Percentiles rank a stretch among this genome's conserved stretches.
These are phyloP conservation scores for Sebastes itinus DNA, from an alignment of 2,797 vertebrate species.

Conservation along the genomic window DNA sequence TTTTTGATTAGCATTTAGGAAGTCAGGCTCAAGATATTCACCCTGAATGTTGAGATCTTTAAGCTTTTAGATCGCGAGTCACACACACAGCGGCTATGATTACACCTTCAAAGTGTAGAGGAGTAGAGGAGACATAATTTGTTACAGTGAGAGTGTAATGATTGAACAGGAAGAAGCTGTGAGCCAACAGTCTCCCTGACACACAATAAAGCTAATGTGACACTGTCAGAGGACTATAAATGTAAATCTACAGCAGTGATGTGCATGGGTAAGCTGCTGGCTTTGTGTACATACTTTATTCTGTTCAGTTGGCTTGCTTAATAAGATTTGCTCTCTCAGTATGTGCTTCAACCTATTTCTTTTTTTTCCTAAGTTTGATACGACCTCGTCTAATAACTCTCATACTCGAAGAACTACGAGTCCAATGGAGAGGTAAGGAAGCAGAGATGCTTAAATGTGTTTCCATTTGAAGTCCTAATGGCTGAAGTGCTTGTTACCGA, in stretches of 20 bases:
- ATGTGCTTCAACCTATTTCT: constrained; percentile 15
- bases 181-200: constrained; percentile 20
- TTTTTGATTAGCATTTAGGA: constrained; percentile 68
- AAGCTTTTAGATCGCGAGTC: constrained; percentile 29
- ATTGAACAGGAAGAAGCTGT: constrained; percentile 36
- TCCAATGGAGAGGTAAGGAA: constrained; percentile 43
- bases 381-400: constrained; percentile 63
- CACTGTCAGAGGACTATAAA: constrained; percentile 51
- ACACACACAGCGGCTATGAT: constrained; percentile 24
- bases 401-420: constrained; percentile 55
- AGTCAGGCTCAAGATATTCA: constrained; percentile 27
- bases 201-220: constrained; percentile 42
- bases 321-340: constrained; percentile 42
- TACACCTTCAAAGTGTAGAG: constrained; percentile 35
- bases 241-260: constrained; percentile 41
- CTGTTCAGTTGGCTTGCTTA: constrained; percentile 34
- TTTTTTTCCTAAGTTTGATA: constrained; percentile 44
- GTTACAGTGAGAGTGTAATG: constrained; percentile 21
- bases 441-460: constrained; percentile 71
- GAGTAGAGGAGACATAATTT: constrained; percentile 41
- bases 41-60: constrained; percentile 34
- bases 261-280: constrained; percentile 4
- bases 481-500: constrained; percentile 73
- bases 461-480: constrained; percentile 79
- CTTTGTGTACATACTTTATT: constrained; percentile 41